Conservation (phyloP, 2,888 invertebrate species). For the Brenthis ino region DNA sequence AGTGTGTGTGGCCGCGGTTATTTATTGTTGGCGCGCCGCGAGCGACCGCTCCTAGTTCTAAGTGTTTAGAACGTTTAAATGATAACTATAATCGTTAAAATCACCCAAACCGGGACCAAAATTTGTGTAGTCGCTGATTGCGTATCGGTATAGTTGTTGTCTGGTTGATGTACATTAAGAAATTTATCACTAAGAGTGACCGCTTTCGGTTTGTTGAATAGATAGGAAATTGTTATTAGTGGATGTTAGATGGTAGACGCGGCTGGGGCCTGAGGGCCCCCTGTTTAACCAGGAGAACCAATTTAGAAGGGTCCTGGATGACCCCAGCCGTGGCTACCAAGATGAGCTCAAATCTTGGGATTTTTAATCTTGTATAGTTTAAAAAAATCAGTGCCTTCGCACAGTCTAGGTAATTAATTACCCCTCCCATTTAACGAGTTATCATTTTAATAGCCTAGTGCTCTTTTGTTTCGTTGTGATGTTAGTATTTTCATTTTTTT, state of each 20-base stretch:
- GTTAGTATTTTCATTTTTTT: slow-evolving; percentile 50
- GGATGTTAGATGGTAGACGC: neutral
- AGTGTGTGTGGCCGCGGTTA: too few relatives aligned
- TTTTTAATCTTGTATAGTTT: slow-evolving; percentile 48
- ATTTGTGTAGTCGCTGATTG: slow-evolving; percentile 61
- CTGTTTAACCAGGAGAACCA: neutral
- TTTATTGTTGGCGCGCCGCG: too few relatives aligned
- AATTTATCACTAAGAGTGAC: slow-evolving; percentile 73
- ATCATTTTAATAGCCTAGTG: slow-evolving; percentile 45
- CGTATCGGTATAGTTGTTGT: slow-evolving; percentile 59
- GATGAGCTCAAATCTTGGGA: slow-evolving; percentile 69
- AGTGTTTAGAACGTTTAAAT: slow-evolving; percentile 6
- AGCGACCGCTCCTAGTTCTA: neutral
- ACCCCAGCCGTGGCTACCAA: slow-evolving; percentile 44
- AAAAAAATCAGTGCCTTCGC: slow-evolving; percentile 50
- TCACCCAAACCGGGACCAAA: slow-evolving; percentile 71
- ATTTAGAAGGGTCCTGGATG: neutral
- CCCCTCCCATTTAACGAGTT: slow-evolving; percentile 45
- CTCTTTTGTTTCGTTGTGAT: slow-evolving; percentile 49
- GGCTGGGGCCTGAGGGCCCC: neutral
- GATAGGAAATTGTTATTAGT: slow-evolving; percentile 64
- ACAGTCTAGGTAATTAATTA: slow-evolving; percentile 42
- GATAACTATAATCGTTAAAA: slow-evolving; percentile 32
- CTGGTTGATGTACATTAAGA: slow-evolving; percentile 62
- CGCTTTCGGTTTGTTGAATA: slow-evolving; percentile 69